Conservation (phyloP, 1,140 invertebrate species). For the Drosophila repletoides region DNA sequence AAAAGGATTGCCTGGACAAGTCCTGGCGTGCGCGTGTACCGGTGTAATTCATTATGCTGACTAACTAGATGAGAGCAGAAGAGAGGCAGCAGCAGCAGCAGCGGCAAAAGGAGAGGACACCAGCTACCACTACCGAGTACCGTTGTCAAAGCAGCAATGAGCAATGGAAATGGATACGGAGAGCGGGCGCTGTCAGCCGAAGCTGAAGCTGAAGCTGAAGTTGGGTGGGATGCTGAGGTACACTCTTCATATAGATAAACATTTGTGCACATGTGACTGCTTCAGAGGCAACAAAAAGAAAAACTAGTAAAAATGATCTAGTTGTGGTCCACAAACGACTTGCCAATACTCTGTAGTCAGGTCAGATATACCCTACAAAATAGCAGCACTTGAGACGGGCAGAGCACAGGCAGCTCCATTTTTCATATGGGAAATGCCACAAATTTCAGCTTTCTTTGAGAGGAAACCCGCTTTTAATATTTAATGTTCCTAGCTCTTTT, state of each 20-base stretch:
- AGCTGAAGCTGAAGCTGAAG: background rate
- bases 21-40: constrained; percentile 32
- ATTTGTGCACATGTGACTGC: constrained; percentile 60
- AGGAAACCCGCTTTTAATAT: too few relatives aligned
- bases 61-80: constrained; percentile 13
- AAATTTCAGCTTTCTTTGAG: too few relatives aligned
- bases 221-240: background rate
- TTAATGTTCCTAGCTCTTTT: too few relatives aligned
- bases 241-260: constrained; percentile 11
- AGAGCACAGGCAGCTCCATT: too few relatives aligned
- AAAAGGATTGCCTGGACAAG: constrained; percentile 47
- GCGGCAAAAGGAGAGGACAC: background rate
- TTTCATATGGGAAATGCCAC: too few relatives aligned
- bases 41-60: constrained; percentile 71
- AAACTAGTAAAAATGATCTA: constrained; percentile 8
- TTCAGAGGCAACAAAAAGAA: background rate
- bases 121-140: background rate
- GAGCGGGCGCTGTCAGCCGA: too few relatives aligned
- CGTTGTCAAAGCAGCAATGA: constrained; percentile 26
- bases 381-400: too few relatives aligned
- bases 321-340: too few relatives aligned
- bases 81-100: background rate
- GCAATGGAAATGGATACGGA: too few relatives aligned
- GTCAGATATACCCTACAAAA: too few relatives aligned
- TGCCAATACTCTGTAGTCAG: too few relatives aligned